phyloP scores from a whole-genome alignment of 2,113 vertebrate genomes.

The Drymodes brunneopygia region DNA sequence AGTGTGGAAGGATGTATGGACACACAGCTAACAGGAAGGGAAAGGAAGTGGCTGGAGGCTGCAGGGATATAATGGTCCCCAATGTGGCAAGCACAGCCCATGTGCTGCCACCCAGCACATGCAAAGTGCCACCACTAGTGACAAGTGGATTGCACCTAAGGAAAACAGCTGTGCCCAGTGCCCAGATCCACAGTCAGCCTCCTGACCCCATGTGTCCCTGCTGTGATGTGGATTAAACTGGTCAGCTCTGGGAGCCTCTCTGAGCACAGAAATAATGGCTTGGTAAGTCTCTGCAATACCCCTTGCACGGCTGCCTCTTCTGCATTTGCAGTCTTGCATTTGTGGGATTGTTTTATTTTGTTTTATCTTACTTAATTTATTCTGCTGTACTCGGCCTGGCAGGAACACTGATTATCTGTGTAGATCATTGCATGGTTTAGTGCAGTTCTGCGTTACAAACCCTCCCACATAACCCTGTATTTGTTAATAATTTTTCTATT shows the following conservation, averaged over 20 bases:
- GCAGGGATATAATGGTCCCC: constrained; percentile 6
- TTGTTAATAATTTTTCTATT: constrained; percentile 30
- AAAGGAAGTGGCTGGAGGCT: constrained; percentile 42
- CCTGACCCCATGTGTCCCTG: not conserved
- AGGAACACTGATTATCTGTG: not conserved
- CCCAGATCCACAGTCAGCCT: constrained; percentile 1
- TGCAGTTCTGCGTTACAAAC: not conserved
- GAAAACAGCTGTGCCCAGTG: constrained; percentile 55
- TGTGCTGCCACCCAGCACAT: constrained; percentile 29
- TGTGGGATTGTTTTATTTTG: not conserved
- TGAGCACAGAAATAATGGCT: not conserved
- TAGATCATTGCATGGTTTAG: constrained; percentile 4
- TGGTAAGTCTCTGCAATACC: not conserved
- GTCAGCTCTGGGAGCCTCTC: not conserved
- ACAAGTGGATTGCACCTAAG: constrained; percentile 53
- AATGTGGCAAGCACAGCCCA: constrained; percentile 11
- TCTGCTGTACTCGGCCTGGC: not conserved
- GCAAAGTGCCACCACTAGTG: constrained; percentile 35
- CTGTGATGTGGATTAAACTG: constrained; percentile 34
- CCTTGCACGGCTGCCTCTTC: not conserved
- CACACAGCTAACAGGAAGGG: not conserved
- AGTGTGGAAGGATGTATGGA: not conserved
- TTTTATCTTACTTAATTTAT: not conserved
- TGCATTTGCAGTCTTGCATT: constrained; percentile 6
- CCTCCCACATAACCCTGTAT: not conserved